Percentiles rank a stretch among this genome's conserved stretches.
Evolutionary conservation across 2,797 vertebrate species (phyloP).

Genomic region (Karalla daura): DNA sequence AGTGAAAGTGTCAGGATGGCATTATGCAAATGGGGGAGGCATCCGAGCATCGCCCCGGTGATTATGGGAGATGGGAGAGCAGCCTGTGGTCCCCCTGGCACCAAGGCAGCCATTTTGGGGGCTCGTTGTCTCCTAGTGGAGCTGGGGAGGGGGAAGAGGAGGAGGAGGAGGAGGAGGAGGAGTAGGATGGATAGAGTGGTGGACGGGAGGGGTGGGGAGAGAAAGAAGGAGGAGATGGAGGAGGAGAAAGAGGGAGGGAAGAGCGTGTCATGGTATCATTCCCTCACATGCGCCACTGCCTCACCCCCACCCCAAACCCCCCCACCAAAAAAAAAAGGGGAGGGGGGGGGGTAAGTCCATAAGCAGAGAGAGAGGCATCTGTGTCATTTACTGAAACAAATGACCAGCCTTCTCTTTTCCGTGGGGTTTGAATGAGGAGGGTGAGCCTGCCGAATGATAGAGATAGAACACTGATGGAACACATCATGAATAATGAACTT

Average conservation of each 20-base stretch:
- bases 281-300: constrained; percentile 74
- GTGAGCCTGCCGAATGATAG: constrained; percentile 68
- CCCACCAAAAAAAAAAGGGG: no score
- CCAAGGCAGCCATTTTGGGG: constrained; percentile 93
- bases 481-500: constrained; percentile 83
- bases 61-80: constrained; percentile 94
- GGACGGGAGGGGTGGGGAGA: constrained; percentile 29
- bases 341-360: constrained; percentile 79
- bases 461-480: constrained; percentile 79
- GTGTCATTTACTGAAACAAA: constrained; percentile 86
- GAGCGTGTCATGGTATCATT: constrained; percentile 82
- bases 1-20: constrained; percentile 96
- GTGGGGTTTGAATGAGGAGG: constrained; percentile 75
- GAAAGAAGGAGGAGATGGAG: constrained; percentile 61
- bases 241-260: constrained; percentile 70
- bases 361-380: constrained; percentile 81
- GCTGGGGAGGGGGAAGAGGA: constrained; percentile 25
- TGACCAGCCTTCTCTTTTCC: constrained; percentile 69
- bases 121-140: constrained; percentile 69
- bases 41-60: constrained; percentile 95
- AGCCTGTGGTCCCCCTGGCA: constrained; percentile 93
- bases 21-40: constrained; percentile 97
- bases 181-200: constrained; percentile 44
- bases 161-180: neutral
- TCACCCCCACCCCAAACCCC: constrained; percentile 55